phyloP scores from a whole-genome alignment of 2,888 invertebrate genomes.

The Dione vanillae region DNA sequence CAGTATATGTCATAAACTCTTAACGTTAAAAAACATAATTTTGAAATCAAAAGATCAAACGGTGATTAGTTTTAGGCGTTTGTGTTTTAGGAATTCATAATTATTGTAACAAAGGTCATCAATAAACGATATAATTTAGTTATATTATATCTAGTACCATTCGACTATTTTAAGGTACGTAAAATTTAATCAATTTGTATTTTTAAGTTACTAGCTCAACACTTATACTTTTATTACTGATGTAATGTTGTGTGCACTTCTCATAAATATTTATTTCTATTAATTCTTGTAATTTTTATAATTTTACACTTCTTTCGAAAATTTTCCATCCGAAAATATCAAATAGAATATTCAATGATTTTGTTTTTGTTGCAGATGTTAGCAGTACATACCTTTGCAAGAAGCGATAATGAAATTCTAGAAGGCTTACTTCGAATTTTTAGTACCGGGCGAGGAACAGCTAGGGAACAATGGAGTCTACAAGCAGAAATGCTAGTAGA shows the following conservation, averaged over 20 bases:
- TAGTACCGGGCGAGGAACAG: slow-evolving; percentile 66
- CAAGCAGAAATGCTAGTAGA: slow-evolving; percentile 85
- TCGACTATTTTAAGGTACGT: background rate
- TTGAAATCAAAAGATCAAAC: slow-evolving; percentile 4
- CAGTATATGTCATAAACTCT: background rate
- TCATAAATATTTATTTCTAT: background rate
- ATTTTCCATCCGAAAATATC: background rate
- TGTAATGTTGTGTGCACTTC: background rate
- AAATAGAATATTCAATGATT: background rate
- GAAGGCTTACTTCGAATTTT: slow-evolving; percentile 69
- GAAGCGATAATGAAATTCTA: slow-evolving; percentile 70
- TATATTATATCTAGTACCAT: background rate
- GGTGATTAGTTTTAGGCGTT: background rate
- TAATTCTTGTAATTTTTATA: background rate
- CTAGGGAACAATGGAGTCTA: slow-evolving; percentile 73
- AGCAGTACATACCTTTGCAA: slow-evolving; percentile 70
- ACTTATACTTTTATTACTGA: background rate
- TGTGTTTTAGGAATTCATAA: background rate
- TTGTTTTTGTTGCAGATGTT: slow-evolving; percentile 63
- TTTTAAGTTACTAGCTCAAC: background rate
- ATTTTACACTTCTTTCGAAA: background rate
- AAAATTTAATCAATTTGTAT: background rate
- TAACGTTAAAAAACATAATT: slow-evolving; percentile 14
- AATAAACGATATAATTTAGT: background rate
- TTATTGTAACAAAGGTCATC: background rate